Base-by-base conservation (phyloP, 2,888 invertebrate genomes). In the Drosophila meridiana region DNA sequence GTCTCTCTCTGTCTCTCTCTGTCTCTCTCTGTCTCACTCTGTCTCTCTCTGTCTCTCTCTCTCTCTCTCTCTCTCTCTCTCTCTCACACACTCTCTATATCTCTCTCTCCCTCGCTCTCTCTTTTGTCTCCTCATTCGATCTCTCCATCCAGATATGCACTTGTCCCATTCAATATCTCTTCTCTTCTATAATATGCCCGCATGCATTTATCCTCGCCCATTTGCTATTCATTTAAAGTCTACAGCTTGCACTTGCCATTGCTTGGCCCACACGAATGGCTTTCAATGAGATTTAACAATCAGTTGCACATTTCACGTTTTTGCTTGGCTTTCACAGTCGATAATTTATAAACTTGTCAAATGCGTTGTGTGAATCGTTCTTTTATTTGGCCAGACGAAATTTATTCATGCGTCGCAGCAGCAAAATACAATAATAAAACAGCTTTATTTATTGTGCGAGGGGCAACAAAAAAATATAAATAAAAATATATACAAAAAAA, bases 341-440 rank as follows among this genome's bases (percentile, higher is more conserved):
- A 80, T 80, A 80, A 80, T 80, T 80, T 80, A 80, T 80, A 68
- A 80, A 80, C 68, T 80, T 80, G 80, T 80, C 80, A 80, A 80
- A 69, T 65, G 75, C 67, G 47, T 42, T n/a, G 55, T 58, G 40
- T 45, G 38, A 34, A 42, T 67, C 50, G 52, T 20, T 26, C 58
- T 70, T 77, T 71, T 77, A 62, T 78, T 75, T 69, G 61, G 55
- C 60, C 76, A 66, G 65, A 36, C 61, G 64, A 71, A 77, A 71
- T 80, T 69, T 78, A 80, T 80, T 80, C 80, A 68, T 72, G 69
- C 65, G 59, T 57, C 55, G 62, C 61, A 61, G 65, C 67, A 66
- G 70, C 50, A 66, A 73, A 74, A 71, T 73, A 73, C 65, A 73
- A 79, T 63, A 80, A 77, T 77, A 79, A 77, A 74, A 80, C 59